These are phyloP conservation scores for Lepilemur ruficaudatus DNA, from an alignment of 2,797 vertebrate genomes.

Conservation along the genomic window DNA sequence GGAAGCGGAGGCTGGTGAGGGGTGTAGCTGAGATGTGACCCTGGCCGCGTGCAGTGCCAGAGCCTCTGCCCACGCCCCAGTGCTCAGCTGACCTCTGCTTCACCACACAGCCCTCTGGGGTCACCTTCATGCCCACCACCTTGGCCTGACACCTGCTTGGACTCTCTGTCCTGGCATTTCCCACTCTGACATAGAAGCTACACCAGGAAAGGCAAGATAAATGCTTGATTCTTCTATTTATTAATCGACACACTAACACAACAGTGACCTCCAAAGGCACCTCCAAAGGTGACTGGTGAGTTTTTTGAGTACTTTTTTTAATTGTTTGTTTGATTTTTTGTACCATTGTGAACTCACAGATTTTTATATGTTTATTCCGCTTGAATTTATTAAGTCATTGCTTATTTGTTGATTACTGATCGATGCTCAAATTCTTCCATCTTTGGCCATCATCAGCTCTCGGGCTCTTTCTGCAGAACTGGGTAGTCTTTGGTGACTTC, in stretches of 20 bases:
- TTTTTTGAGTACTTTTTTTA: background rate
- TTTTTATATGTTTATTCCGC: background rate
- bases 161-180: background rate
- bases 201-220: background rate
- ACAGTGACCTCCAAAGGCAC: too few species aligned
- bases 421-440: background rate
- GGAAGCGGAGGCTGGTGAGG: background rate
- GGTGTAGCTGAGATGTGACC: background rate
- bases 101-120: background rate
- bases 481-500: background rate
- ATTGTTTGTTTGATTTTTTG: background rate
- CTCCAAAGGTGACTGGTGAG: background rate
- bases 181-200: too few species aligned
- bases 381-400: background rate
- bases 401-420: background rate
- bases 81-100: fast-evolving
- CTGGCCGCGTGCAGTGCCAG: background rate
- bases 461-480: background rate
- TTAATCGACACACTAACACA: background rate
- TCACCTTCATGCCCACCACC: background rate
- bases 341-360: background rate
- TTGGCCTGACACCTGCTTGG: background rate
- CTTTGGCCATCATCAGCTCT: background rate
- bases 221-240: background rate
- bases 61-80: background rate